Conservation (phyloP, 2,888 invertebrate genomes). For the Campoplex nolae region DNA sequence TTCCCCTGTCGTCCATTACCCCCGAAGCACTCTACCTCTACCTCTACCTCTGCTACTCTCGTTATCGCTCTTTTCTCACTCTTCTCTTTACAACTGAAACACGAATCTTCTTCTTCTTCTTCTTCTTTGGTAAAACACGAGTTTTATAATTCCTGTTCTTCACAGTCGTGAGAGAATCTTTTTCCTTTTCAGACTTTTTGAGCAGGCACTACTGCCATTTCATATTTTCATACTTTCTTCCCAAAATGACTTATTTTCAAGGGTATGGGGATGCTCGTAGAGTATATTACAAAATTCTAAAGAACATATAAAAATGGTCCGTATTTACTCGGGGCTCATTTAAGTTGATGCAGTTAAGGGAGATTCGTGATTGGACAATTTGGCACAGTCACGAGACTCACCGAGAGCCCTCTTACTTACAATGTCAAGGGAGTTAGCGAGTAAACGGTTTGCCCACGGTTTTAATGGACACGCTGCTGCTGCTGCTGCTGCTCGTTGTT, state of each 20-base stretch:
- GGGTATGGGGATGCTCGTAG: not conserved
- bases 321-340: conserved; percentile 6
- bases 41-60: conserved; percentile 32
- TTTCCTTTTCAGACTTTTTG: not conserved
- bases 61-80: conserved; percentile 41
- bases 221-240: not conserved
- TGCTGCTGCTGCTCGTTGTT: conserved; percentile 24
- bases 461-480: conserved; percentile 42
- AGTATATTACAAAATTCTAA: not conserved
- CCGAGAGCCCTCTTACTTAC: conserved; percentile 23
- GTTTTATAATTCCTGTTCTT: too few species aligned
- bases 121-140: not conserved
- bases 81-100: conserved; percentile 19
- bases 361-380: conserved; percentile 35
- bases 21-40: conserved; percentile 34
- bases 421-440: conserved; percentile 48
- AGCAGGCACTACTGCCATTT: not conserved
- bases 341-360: conserved; percentile 7
- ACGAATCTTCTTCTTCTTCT: not conserved
- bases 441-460: conserved; percentile 63
- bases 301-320: not conserved
- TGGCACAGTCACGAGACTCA: conserved; percentile 41
- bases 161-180: not conserved
- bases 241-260: not conserved
- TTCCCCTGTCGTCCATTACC: conserved; percentile 66